Evolutionary conservation across 2,888 invertebrate genomes (phyloP), one percentile per base, ranked within the genome.

Genomic region (Sinotaia quadrata): DNA sequence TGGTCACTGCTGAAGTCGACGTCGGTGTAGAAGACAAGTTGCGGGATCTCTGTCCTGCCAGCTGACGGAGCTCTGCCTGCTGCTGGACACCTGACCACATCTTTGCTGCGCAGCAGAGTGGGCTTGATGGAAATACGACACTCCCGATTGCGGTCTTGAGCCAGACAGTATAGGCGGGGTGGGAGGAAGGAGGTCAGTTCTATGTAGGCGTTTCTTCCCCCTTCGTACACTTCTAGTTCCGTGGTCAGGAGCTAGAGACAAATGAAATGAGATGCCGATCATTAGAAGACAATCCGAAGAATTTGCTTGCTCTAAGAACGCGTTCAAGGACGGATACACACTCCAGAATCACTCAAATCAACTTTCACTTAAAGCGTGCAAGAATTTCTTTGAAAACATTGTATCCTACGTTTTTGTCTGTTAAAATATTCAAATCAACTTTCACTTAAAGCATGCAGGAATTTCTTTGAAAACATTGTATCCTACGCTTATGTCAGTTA

Each of bases 11-110:
- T 65, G 29, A 70, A 49, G 33, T 63, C 65, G 29, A 70, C 44
- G 33, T 63, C 65, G 7, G 77, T 75, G 56, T 56, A 65, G 66
- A 80, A 80, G 7, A 75, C 75, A 7, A 77, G 67, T 18, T 47
- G 47, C 47, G 47, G 24, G 47, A 47, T 47, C 2, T 47, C 47
- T 15, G 7, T n/a, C 24, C 7, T n/a, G 47, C 12, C 24, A n/a
- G n/a, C n/a, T n/a, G n/a, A n/a, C n/a, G n/a, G n/a, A 29, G 67
- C 71, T 4, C 41, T 52, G 12, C 47, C 62, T 7, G 67, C 68
- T 2, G 61, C 71, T 1, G 76, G 74, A 67, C 80, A 80, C 56
- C 68, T 74, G 36, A 68, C 69, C 54, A 79, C 78, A 51, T 74
- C 70, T 21, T 61, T 66, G 4, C 34, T 67, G 12, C 21, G 41